Conservation (phyloP, 2,113 vertebrate genomes). For the Dermatemys mawii region DNA sequence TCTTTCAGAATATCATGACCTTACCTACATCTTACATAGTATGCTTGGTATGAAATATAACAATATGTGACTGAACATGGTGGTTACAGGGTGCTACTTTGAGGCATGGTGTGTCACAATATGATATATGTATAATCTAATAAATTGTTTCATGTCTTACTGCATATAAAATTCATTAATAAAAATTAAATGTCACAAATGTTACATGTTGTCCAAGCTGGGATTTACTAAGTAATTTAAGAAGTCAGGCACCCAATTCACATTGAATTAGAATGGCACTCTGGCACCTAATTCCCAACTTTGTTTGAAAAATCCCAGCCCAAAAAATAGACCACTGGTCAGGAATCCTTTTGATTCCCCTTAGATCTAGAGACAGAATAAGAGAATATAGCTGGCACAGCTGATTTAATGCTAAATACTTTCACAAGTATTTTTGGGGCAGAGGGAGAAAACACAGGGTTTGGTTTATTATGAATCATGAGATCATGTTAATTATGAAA, state of each 20-base stretch:
- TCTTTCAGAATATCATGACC: too few species aligned
- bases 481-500: neutral
- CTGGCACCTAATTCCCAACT: neutral
- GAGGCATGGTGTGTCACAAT: too few species aligned
- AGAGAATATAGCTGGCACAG: neutral
- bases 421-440: neutral
- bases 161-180: neutral
- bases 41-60: too few species aligned
- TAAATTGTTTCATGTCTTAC: neutral
- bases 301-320: neutral
- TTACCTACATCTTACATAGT: too few species aligned
- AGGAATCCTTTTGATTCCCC: neutral
- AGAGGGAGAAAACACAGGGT: neutral
- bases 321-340: neutral
- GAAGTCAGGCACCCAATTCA: neutral
- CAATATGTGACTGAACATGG: too few species aligned
- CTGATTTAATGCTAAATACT: neutral
- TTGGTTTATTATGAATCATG: neutral
- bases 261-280: neutral
- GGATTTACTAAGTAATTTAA: neutral
- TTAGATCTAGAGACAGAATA: neutral
- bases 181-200: neutral
- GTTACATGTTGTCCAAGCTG: neutral
- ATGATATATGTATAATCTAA: too few species aligned
- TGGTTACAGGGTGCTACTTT: too few species aligned